A percentile compares a stretch with the other conserved stretches of the same genome.
phyloP scores from a whole-genome alignment of 2,797 vertebrate species.

The Etheostoma nigrum region DNA sequence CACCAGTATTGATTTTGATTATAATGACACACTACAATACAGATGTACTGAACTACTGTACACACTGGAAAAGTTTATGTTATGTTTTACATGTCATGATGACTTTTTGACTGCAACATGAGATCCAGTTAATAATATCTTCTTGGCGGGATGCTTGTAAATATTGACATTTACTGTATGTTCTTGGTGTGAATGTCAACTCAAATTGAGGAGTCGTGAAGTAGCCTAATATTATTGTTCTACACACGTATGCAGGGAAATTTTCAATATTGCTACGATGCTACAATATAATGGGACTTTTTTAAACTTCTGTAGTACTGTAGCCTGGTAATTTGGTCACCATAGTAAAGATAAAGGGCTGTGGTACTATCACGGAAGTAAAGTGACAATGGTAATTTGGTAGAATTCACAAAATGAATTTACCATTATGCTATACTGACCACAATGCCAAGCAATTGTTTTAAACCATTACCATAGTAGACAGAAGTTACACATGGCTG shows the following conservation, averaged over 20 bases:
- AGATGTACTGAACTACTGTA: neutral
- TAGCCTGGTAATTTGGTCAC: neutral
- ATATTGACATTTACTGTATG: neutral
- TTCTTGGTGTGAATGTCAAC: neutral
- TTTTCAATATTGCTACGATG: neutral
- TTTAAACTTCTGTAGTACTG: neutral
- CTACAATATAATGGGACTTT: neutral
- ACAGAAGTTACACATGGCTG: conserved; percentile 56
- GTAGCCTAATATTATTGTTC: neutral
- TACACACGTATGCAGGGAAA: neutral
- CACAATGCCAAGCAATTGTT: conserved; percentile 7
- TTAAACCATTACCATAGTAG: conserved; percentile 5
- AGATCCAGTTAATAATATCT: too few species aligned
- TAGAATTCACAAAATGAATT: neutral
- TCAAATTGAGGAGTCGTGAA: neutral
- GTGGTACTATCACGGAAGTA: neutral
- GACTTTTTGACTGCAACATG: neutral
- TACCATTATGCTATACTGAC: neutral
- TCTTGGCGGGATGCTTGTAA: neutral
- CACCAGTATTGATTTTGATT: conserved; percentile 7
- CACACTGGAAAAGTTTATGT: neutral
- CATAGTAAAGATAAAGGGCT: neutral
- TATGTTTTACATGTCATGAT: neutral
- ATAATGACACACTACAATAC: neutral
- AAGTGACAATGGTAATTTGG: neutral